phyloP scores from a whole-genome alignment of 2,888 invertebrate genomes.

The Pollenia angustigena region DNA sequence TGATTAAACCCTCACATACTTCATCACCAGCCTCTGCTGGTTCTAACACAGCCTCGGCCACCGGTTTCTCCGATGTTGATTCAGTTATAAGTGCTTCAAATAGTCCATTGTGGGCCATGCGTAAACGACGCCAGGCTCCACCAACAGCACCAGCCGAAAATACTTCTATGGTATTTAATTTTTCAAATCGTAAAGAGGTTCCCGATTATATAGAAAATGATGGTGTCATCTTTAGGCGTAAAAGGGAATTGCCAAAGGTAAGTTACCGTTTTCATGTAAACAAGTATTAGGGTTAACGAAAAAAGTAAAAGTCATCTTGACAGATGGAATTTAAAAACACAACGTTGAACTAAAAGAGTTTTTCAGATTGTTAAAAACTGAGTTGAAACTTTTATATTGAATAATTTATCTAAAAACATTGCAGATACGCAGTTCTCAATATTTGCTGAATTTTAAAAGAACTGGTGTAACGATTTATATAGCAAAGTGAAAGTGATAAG shows the following conservation, averaged over 20 bases:
- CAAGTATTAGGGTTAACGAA: not conserved
- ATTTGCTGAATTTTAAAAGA: too few relatives aligned
- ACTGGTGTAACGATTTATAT: too few relatives aligned
- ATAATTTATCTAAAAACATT: too few relatives aligned
- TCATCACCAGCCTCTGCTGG: conserved; percentile 44
- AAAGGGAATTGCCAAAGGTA: conserved; percentile 90
- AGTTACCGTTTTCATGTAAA: conserved; percentile 79
- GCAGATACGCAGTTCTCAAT: too few relatives aligned
- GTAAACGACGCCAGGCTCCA: conserved; percentile 79
- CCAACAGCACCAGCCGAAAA: conserved; percentile 85
- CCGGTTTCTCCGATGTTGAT: conserved; percentile 78
- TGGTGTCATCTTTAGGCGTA: conserved; percentile 89
- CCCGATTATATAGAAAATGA: conserved; percentile 97
- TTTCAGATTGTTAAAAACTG: too few relatives aligned
- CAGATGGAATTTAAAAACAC: not conserved
- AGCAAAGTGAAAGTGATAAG: too few relatives aligned
- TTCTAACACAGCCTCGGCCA: conserved; percentile 20
- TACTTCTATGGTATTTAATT: conserved; percentile 93
- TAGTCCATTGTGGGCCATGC: conserved; percentile 80
- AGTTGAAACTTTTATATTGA: too few relatives aligned
- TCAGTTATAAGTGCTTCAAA: conserved; percentile 76
- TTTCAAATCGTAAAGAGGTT: conserved; percentile 92
- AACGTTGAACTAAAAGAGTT: too few relatives aligned
- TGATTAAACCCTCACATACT: conserved; percentile 77
- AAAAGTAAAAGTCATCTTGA: conserved; percentile 36